A percentile compares a stretch with the other conserved stretches of the same genome.
phyloP scores from a whole-genome alignment of 1,140 invertebrate genomes.

The Antheraea pernyi region DNA sequence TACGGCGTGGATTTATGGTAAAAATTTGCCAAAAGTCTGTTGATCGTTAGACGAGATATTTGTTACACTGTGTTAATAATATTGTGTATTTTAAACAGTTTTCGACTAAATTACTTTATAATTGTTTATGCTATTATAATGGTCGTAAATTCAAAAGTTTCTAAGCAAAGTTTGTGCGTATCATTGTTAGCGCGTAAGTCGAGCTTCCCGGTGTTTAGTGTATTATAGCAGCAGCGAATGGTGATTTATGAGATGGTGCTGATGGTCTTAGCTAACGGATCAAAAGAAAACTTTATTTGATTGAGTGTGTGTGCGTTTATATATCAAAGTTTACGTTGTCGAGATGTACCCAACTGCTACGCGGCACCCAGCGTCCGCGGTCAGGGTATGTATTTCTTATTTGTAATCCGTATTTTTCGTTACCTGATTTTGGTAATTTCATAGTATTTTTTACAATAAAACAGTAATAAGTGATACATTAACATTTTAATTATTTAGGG shows the following conservation, averaged over 20 bases:
- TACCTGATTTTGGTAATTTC: neutral
- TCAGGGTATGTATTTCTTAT: conserved; percentile 67
- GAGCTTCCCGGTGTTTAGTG: conserved; percentile 51
- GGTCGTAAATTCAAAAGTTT: conserved; percentile 71
- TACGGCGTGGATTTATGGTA: conserved; percentile 75
- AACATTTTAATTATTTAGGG: conserved; percentile 82
- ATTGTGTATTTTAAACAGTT: conserved; percentile 22
- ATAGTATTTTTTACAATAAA: neutral
- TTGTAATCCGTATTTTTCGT: neutral
- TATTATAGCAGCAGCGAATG: conserved; percentile 61
- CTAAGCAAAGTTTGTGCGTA: conserved; percentile 73
- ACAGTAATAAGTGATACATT: conserved; percentile 16
- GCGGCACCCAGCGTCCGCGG: conserved; percentile 67
- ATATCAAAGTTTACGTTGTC: conserved; percentile 34
- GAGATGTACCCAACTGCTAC: conserved; percentile 71
- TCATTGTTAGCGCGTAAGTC: conserved; percentile 66
- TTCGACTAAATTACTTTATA: conserved; percentile 38
- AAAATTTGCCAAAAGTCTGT: conserved; percentile 55
- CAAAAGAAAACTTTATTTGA: conserved; percentile 64
- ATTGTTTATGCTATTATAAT: conserved; percentile 62
- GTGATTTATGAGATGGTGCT: conserved; percentile 58
- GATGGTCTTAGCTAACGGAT: conserved; percentile 46
- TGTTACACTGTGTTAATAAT: conserved; percentile 26
- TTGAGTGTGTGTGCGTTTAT: conserved; percentile 43
- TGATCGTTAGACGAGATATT: conserved; percentile 44